These are phyloP conservation scores for Phylloscopus whistleri DNA, from an alignment of 2,113 vertebrate species.

Conservation along the genomic window DNA sequence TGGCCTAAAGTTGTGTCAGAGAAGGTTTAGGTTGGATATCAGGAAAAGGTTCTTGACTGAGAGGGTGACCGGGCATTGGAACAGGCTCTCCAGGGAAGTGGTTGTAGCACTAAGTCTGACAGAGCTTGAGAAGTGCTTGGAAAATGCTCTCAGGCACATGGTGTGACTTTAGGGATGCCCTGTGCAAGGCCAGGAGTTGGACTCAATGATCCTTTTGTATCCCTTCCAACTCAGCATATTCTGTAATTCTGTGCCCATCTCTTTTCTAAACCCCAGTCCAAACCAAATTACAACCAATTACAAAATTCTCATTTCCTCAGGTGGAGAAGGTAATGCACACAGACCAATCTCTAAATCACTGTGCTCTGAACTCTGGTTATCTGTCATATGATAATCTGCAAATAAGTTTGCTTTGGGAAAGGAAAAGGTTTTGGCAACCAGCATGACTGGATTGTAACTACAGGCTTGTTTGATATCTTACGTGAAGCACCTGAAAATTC, in stretches of 20 bases:
- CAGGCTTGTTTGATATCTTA: neutral
- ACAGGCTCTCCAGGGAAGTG: neutral
- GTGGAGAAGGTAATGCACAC: neutral
- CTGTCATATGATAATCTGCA: neutral
- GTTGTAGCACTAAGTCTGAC: neutral
- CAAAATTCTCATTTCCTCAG: neutral
- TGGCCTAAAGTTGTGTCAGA: neutral
- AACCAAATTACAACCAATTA: neutral
- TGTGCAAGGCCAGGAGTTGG: neutral
- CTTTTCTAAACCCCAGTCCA: neutral
- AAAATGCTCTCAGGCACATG: fast-evolving
- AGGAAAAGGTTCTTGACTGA: neutral
- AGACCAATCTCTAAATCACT: neutral
- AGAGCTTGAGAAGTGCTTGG: neutral
- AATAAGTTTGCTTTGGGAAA: neutral
- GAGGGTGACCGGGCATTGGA: neutral
- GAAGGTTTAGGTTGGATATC: neutral
- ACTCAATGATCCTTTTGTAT: neutral
- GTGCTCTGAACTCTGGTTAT: neutral
- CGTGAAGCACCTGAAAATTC: neutral
- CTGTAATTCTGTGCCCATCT: neutral
- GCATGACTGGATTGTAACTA: neutral
- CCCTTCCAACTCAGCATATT: neutral
- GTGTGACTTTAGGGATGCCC: neutral
- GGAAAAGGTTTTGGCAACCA: neutral